Base-by-base conservation (phyloP, 2,797 vertebrate genomes). In the Macroramphosus scolopax region DNA sequence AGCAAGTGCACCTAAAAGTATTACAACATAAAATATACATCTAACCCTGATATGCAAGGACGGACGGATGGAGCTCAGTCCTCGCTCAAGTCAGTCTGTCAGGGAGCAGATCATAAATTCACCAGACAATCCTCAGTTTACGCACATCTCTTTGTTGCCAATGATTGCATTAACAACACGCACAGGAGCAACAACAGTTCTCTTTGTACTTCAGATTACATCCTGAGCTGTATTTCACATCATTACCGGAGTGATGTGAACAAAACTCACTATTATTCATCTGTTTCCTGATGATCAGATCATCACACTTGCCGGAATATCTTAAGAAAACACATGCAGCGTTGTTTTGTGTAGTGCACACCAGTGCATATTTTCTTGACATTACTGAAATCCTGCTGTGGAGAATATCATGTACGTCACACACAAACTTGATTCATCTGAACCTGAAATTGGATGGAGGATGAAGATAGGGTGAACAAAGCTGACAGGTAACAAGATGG, bases 401-500 rank as follows among this genome's bases (percentile, higher is more conserved):
- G 15, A 38, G 64, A 42, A 65, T 68, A 28, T 32, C 36, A 32
- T 5, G 36, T 43, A 6, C 55, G 58, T 50, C 17, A 43, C 56
- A 67, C 37, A 32, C 30, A 42, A 48, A 48, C 55, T 51, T 31
- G 39, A 50, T 75, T 72, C 52, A 79, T 79, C 62, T 75, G 34
- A 77, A 73, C 63, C 55, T 62, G 68, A 74, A 75, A 65, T 61
- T 59, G 66, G 53, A 69, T 72, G 79, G 81, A 71, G 64, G 60
- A 48, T 71, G 75, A 32, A 70, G 68, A 80, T 65, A 69, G 63
- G 51, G 17, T 77, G 81, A 82, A 81, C 68, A 70, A 80, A 77
- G 72, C 68, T 76, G 79, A 81, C 82, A 81, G 71, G 66, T 42
- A 64, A 72, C 57, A 48, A 81, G 82, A 84, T 78, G 77, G 68